These are phyloP conservation scores for Dasysyrphus albostriatus DNA, from an alignment of 2,888 invertebrate genomes.

Conservation along the genomic window DNA sequence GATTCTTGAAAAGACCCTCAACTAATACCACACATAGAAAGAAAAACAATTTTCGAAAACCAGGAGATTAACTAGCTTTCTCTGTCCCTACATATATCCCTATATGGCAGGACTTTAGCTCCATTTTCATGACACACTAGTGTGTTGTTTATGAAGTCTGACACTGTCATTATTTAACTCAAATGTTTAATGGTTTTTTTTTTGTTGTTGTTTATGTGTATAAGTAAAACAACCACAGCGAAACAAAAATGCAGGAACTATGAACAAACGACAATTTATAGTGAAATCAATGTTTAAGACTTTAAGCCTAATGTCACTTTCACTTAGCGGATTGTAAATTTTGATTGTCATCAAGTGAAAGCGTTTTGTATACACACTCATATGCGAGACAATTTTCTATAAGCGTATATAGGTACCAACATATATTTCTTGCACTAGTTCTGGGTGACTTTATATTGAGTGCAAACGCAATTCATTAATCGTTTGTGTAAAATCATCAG, in stretches of 20 bases:
- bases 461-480: slow-evolving; percentile 57
- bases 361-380: slow-evolving; percentile 24
- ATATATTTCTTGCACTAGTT: slow-evolving; percentile 56
- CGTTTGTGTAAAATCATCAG: slow-evolving; percentile 37
- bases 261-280: slow-evolving; percentile 47
- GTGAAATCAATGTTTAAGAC: slow-evolving; percentile 67
- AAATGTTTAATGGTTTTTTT: not conserved
- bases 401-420: not conserved
- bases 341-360: slow-evolving; percentile 73
- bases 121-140: slow-evolving; percentile 38
- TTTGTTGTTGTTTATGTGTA: not conserved
- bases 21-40: not conserved
- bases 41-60: slow-evolving; percentile 25
- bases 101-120: slow-evolving; percentile 36
- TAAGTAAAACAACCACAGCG: slow-evolving; percentile 8
- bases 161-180: slow-evolving; percentile 25
- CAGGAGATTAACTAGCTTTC: slow-evolving; percentile 12
- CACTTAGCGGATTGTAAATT: slow-evolving; percentile 74
- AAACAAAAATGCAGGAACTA: slow-evolving; percentile 26
- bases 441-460: slow-evolving; percentile 66
- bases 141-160: slow-evolving; percentile 52
- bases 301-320: slow-evolving; percentile 67
- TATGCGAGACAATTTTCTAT: slow-evolving; percentile 12
- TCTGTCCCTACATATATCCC: not conserved
- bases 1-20: slow-evolving; percentile 30